A percentile compares a stretch with the other conserved stretches of the same genome.
Conservation (phyloP, 1,140 invertebrate genomes). For the Ditylenchus dipsaci region DNA sequence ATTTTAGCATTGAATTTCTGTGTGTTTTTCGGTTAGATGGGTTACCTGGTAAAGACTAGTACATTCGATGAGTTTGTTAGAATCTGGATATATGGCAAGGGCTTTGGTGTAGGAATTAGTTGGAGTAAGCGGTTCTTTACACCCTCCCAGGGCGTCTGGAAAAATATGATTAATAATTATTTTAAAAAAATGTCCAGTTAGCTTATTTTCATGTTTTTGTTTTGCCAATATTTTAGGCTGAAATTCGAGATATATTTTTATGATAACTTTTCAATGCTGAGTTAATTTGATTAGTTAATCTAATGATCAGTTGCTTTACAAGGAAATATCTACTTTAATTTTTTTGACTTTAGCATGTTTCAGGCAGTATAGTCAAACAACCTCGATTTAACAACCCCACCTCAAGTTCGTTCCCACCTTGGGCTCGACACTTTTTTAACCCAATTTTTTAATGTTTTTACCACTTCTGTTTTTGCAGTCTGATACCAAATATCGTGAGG, state of each 20-base stretch:
- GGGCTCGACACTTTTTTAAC: too few species aligned
- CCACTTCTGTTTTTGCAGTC: too few species aligned
- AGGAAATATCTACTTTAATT: too few species aligned
- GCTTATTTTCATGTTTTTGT: constrained; percentile 8
- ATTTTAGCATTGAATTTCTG: background rate
- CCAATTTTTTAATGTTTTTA: too few species aligned
- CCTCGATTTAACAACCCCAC: too few species aligned
- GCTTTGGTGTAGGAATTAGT: constrained; percentile 53
- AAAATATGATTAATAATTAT: background rate
- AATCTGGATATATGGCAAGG: constrained; percentile 49
- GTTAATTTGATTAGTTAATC: too few species aligned
- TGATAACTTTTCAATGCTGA: background rate
- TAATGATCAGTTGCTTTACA: too few species aligned
- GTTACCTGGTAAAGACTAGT: constrained; percentile 53
- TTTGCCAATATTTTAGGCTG: background rate
- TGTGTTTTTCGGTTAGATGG: constrained; percentile 8
- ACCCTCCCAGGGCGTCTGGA: constrained; percentile 32
- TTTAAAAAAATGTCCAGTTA: background rate
- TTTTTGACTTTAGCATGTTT: too few species aligned
- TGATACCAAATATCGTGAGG: too few species aligned
- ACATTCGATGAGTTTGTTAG: constrained; percentile 53
- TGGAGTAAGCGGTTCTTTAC: constrained; percentile 39
- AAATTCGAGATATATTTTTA: background rate
- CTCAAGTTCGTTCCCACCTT: too few species aligned
- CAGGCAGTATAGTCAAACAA: too few species aligned